These are phyloP conservation scores for Carterocephalus palaemon DNA, from an alignment of 2,888 invertebrate genomes.

Conservation along the genomic window DNA sequence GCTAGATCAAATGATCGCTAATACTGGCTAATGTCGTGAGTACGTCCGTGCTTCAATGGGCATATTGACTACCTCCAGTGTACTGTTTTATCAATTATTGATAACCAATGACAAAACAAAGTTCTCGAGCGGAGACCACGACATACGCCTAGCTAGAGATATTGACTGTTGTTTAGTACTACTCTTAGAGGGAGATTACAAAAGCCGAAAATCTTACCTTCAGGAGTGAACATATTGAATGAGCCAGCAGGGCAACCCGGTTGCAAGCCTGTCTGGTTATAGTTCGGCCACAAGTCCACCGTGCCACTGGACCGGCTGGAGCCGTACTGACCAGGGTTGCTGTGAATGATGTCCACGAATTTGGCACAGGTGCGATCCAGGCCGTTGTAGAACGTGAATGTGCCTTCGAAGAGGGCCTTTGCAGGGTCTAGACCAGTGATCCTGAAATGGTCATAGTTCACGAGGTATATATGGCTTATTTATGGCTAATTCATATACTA, in stretches of 20 bases:
- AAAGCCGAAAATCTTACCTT: constrained; percentile 52
- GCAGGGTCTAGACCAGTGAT: constrained; percentile 74
- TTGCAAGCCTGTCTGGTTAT: constrained; percentile 49
- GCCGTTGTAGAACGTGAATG: constrained; percentile 25
- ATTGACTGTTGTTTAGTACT: too few species aligned
- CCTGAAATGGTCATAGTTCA: too few species aligned
- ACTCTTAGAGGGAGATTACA: too few species aligned
- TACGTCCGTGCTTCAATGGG: too few species aligned
- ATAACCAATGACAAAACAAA: too few species aligned
- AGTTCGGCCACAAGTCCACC: constrained; percentile 71
- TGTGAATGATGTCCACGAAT: constrained; percentile 78
- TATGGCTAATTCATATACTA: background rate
- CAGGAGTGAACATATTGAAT: constrained; percentile 47
- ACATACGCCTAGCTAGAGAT: too few species aligned
- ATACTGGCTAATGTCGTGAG: too few species aligned
- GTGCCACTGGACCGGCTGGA: constrained; percentile 54
- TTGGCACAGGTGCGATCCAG: constrained; percentile 54
- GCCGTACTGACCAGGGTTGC: constrained; percentile 72
- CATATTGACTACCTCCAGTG: too few species aligned
- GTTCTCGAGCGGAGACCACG: too few species aligned
- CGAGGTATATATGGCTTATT: background rate
- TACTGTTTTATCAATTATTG: too few species aligned
- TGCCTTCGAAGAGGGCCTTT: constrained; percentile 58
- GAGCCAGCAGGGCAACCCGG: constrained; percentile 73
- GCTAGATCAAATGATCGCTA: too few species aligned